Evolutionary conservation across 2,113 vertebrate genomes (phyloP).

Genomic region (Sinocyclocheilus anshuiensis): DNA sequence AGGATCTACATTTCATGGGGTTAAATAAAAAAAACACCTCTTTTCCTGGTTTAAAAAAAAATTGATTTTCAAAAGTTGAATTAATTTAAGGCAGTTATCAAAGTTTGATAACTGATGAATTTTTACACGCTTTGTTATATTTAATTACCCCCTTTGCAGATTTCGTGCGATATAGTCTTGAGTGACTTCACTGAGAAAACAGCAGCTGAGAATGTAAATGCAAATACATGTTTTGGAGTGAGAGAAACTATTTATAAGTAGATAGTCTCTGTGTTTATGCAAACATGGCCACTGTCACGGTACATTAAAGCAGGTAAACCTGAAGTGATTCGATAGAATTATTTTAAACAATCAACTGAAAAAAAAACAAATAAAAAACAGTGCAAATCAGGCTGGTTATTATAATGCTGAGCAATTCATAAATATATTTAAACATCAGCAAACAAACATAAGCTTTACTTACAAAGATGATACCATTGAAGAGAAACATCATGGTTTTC

Average conservation of each 20-base stretch:
- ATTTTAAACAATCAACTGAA: neutral
- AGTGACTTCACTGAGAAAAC: neutral
- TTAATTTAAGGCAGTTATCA: too few species aligned
- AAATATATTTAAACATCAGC: too few species aligned
- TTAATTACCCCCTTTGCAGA: too few species aligned
- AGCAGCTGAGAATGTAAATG: neutral
- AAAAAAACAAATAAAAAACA: neutral
- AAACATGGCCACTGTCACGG: neutral
- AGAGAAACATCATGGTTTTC: conserved; percentile 79
- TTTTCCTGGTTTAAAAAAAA: too few species aligned
- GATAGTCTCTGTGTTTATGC: neutral
- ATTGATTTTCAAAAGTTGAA: too few species aligned
- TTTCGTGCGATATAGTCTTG: too few species aligned
- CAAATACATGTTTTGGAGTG: neutral
- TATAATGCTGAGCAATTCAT: neutral
- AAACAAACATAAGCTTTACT: conserved; percentile 61
- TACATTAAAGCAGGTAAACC: neutral
- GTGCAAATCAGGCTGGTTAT: neutral
- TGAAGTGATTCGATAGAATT: neutral
- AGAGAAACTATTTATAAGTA: neutral
- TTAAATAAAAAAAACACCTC: too few species aligned
- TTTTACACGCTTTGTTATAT: too few species aligned
- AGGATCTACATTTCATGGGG: too few species aligned
- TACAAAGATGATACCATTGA: conserved; percentile 83
- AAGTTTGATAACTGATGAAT: too few species aligned